Base-by-base conservation (phyloP, 2,888 invertebrate genomes). In the Drosophila villosipedis region DNA sequence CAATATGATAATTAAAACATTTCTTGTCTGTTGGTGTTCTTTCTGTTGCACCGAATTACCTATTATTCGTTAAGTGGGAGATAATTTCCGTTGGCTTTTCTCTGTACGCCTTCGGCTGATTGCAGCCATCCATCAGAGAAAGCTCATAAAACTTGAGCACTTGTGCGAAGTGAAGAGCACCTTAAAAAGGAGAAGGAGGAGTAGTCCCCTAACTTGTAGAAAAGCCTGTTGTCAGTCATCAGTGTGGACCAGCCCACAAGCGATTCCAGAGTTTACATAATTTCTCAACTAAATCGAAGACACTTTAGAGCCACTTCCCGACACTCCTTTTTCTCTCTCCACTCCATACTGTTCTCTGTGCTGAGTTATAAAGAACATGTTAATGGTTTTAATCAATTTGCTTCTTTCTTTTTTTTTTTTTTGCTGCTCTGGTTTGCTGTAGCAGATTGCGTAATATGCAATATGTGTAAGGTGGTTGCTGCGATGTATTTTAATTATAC, bases 361-460 rank as follows among this genome's bases (percentile, higher is more conserved):
- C 77, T 84, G 86, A 86, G 89, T 87, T 84, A 84, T 87, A 80
- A 83, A 84, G 82, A 87, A 89, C 84, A 84, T 89, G 87, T 86
- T 87, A 87, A 87, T 87, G 83, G 83, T 19, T 84, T 89, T 86
- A 87, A 87, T 87, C 89, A 87, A 87, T 87, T 87, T 87, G 70
- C 80, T 16, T 3, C 2, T 2, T 22, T 16, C 1, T 74, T 76
- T 41, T 55, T 5, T 12, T 14, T 0, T 41, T 39, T 16, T 1
- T 25, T 30, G 22, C 2, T 68, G 28, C 19, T 22, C 31, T 35
- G 22, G 22, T 39, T 22, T 58, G 58, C 80, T 82, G 77, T 73
- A 72, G 69, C 80, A 59, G 76, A 73, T 70, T 75, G 66, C 82
- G 78, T 76, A 78, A 76, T 76, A 68, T 72, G 72, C 53, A 72